Evolutionary conservation across 2,888 invertebrate species (phyloP), one percentile per base, ranked within the genome.

Genomic region (Heteromyza rotundicornis): DNA sequence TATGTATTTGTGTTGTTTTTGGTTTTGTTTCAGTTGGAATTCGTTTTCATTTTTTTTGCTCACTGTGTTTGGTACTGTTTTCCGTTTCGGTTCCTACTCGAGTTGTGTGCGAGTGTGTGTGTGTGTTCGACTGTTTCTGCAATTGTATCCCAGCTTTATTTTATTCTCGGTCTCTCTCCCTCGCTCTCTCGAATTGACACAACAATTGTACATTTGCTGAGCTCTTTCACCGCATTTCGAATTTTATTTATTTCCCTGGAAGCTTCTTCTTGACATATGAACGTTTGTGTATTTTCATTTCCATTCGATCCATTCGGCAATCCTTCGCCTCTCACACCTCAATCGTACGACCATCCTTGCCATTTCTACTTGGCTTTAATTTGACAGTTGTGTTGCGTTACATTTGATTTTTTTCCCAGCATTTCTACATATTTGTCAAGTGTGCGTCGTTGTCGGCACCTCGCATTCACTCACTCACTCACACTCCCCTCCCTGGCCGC

Each of bases 371-470:
- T 12, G 32, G 47, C 20, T 47, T 20, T 47, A 47, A 19, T 47
- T 47, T 47, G 47, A 47, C 47, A 47, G 47, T 47, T 36, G 16
- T 27, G 49, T 35, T 17, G 24, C n/a, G 23, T 51, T 40, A 12
- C 22, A 3, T 35, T 19, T 35, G 57, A 12, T 49, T 40, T 47
- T 27, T n/a, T 16, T 19, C 44, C 12, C 27, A n/a, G 23, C 40
- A 22, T 3, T 54, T 20, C 47, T n/a, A 12, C 56, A 51, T 60
- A 60, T 60, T 60, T 60, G 60, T 60, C 60, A 56, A 60, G 56
- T 51, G 60, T 20, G 8, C 7, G 19, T 19, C 19, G 47, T 19
- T 7, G 12, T 32, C 7, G 32, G 40, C 40, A 40, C 40, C 40
- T 40, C 40, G n/a, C 40, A 40, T 19, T 47, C 47, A 5, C 47